Evolutionary conservation across 1,140 invertebrate genomes (phyloP).

Genomic region (Monomorium pharaonis): DNA sequence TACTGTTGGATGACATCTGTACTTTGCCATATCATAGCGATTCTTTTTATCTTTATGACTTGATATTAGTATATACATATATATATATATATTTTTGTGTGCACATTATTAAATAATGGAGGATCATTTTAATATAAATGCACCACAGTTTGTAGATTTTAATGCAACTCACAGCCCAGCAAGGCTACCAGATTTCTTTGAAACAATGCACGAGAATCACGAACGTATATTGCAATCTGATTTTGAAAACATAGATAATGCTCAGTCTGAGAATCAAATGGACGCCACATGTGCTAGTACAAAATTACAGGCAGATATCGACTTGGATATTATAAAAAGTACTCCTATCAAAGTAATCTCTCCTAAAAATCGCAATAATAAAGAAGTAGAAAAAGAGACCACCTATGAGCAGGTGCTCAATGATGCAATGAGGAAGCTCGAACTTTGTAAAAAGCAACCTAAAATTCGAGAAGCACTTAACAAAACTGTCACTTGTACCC

Average conservation of each 20-base stretch:
- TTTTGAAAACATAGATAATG: background rate
- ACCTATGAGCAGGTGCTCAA: conserved; percentile 74
- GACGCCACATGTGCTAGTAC: background rate
- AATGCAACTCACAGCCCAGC: conserved; percentile 66
- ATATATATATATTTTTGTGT: too few relatives aligned
- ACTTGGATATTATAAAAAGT: conserved; percentile 70
- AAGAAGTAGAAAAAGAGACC: conserved; percentile 61
- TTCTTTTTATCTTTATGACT: background rate
- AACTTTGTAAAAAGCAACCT: conserved; percentile 64
- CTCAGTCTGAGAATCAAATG: background rate
- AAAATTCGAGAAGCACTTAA: conserved; percentile 52
- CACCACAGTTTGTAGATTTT: conserved; percentile 81
- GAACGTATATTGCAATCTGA: background rate
- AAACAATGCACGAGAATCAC: conserved; percentile 60
- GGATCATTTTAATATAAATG: conserved; percentile 56
- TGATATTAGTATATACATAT: background rate
- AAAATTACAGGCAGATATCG: conserved; percentile 47
- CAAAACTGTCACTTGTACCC: conserved; percentile 50
- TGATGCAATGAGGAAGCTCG: conserved; percentile 70
- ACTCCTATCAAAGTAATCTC: conserved; percentile 68
- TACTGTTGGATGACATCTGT: background rate
- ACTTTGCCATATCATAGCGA: background rate
- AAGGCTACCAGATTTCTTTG: conserved; percentile 74
- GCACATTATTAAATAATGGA: conserved; percentile 63
- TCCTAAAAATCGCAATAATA: conserved; percentile 62